Evolutionary conservation across 1,140 invertebrate species (phyloP).

Genomic region (Melanaphis sacchari): DNA sequence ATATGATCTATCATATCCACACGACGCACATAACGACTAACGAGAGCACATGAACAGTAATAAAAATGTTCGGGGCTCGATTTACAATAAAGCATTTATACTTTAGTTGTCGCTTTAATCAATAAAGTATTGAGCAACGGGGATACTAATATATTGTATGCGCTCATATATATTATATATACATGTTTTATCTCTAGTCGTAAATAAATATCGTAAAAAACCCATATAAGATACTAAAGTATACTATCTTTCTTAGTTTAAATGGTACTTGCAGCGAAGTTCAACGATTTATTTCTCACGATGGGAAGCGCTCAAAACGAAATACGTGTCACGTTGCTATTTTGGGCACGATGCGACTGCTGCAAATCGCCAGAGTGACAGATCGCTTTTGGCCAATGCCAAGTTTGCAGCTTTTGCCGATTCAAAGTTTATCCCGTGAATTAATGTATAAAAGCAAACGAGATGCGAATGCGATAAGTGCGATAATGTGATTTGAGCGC

Average conservation of each 20-base stretch:
- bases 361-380: conserved; percentile 32
- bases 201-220: conserved; percentile 8
- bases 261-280: conserved; percentile 12
- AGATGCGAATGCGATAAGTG: background rate
- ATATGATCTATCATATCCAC: background rate
- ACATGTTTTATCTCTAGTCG: background rate
- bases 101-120: background rate
- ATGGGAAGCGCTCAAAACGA: background rate
- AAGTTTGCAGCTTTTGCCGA: conserved; percentile 30
- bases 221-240: background rate
- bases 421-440: conserved; percentile 23
- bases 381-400: conserved; percentile 47
- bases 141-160: background rate
- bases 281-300: conserved; percentile 10
- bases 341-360: conserved; percentile 9
- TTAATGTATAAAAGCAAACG: conserved; percentile 35
- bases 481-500: background rate
- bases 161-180: background rate
- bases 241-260: background rate
- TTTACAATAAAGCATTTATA: background rate
- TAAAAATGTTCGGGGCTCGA: background rate
- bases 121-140: background rate
- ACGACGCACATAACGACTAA: too few relatives aligned
- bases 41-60: background rate
- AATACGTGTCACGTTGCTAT: background rate